Conservation (phyloP, 2,113 vertebrate species). For the Helogale parvula region DNA sequence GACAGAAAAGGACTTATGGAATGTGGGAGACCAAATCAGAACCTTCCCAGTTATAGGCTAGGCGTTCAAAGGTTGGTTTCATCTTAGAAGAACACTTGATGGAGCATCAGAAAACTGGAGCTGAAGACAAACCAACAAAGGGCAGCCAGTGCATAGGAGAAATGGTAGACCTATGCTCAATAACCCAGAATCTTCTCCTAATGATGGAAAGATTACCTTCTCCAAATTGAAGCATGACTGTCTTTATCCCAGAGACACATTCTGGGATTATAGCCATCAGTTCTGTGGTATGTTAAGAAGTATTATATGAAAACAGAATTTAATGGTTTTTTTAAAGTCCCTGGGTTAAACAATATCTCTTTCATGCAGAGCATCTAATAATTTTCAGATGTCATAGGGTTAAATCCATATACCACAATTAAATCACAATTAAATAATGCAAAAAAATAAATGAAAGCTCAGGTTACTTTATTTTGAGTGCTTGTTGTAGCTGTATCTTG, state of each 20-base stretch:
- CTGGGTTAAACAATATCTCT: not conserved
- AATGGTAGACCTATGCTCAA: too few relatives aligned
- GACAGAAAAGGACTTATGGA: not conserved
- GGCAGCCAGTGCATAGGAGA: not conserved
- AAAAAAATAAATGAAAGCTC: not conserved
- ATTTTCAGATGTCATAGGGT: not conserved
- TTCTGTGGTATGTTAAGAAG: not conserved
- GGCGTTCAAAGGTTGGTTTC: not conserved
- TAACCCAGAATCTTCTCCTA: not conserved
- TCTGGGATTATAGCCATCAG: not conserved
- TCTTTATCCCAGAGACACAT: not conserved
- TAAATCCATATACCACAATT: not conserved
- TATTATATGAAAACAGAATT: not conserved
- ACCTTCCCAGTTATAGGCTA: not conserved
- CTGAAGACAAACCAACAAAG: not conserved
- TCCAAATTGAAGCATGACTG: not conserved
- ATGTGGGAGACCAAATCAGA: not conserved
- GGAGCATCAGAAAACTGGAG: not conserved
- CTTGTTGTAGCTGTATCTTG: not conserved
- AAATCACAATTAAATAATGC: not conserved
- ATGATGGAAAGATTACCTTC: not conserved
- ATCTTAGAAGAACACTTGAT: not conserved
- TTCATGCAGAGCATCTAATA: not conserved
- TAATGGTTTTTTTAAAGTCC: not conserved
- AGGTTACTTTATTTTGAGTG: not conserved